A percentile compares a stretch with the other conserved stretches of the same genome.
phyloP scores from a whole-genome alignment of 2,888 invertebrate genomes.

The Cordilura impudica region DNA sequence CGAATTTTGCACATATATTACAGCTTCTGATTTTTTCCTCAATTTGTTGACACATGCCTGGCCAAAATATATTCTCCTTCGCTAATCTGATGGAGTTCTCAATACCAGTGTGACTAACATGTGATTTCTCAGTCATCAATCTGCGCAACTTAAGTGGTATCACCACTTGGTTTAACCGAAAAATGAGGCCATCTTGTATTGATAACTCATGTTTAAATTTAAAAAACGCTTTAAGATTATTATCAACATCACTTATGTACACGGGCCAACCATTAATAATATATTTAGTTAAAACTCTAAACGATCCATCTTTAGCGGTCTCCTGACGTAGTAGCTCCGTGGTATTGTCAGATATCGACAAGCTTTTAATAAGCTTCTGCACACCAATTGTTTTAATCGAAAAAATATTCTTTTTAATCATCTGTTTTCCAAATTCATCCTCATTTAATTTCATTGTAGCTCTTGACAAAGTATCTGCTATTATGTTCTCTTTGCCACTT shows the following conservation, averaged over 20 bases:
- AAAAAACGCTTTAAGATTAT: neutral
- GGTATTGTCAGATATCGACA: too few species aligned
- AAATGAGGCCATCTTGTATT: conserved; percentile 9
- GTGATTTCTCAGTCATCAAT: neutral
- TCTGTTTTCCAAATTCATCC: too few species aligned
- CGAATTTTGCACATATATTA: too few species aligned
- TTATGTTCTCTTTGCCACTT: neutral
- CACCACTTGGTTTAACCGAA: neutral
- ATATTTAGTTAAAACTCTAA: too few species aligned
- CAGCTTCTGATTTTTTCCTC: too few species aligned
- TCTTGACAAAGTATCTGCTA: neutral
- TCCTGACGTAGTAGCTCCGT: neutral
- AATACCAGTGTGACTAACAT: neutral
- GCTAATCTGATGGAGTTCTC: neutral
- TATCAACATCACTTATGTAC: neutral
- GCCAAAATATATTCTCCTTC: neutral
- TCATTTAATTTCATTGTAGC: conserved; percentile 1
- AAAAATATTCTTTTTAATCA: too few species aligned
- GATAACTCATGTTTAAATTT: too few species aligned
- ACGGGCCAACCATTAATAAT: neutral
- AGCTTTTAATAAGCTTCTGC: neutral
- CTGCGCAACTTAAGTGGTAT: neutral
- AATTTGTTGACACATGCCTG: neutral
- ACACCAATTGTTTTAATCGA: neutral
- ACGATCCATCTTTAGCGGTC: neutral